Conservation (phyloP, 2,888 invertebrate genomes). For the Phyllotreta cruciferae region DNA sequence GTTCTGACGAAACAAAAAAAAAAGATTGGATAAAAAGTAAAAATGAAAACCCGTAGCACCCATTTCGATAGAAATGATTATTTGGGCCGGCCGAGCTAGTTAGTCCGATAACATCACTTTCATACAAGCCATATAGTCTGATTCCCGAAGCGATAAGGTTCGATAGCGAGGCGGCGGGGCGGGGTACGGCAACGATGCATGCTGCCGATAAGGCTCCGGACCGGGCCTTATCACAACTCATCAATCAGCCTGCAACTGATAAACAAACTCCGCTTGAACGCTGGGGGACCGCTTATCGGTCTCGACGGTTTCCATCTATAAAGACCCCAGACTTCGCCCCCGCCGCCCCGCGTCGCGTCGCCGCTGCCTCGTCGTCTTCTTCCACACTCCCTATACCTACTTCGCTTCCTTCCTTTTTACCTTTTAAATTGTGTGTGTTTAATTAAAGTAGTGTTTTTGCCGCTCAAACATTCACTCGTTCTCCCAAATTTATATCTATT, state of each 20-base stretch:
- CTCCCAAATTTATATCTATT: no score
- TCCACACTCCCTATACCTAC: slow-evolving; percentile 15
- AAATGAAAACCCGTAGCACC: slow-evolving; percentile 47
- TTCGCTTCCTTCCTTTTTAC: slow-evolving; percentile 28
- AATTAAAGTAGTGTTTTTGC: slow-evolving; percentile 25
- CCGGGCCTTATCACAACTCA: slow-evolving; percentile 60
- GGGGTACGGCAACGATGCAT: slow-evolving; percentile 56
- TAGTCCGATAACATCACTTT: slow-evolving; percentile 65
- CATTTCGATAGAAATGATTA: slow-evolving; percentile 62
- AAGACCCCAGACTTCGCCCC: slow-evolving; percentile 51
- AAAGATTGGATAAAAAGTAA: slow-evolving; percentile 16
- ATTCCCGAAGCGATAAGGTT: slow-evolving; percentile 56
- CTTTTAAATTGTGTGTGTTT: slow-evolving; percentile 27
- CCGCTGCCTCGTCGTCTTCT: slow-evolving; percentile 17
- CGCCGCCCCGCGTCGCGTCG: slow-evolving; percentile 13
- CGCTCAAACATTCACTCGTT: neutral
- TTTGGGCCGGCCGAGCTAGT: slow-evolving; percentile 65
- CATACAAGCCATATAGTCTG: slow-evolving; percentile 61
- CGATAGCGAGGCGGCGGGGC: slow-evolving; percentile 48
- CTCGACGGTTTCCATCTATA: slow-evolving; percentile 64
- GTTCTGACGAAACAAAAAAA: slow-evolving; percentile 16
- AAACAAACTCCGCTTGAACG: slow-evolving; percentile 60
- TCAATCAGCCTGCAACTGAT: slow-evolving; percentile 61
- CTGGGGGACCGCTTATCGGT: slow-evolving; percentile 63
- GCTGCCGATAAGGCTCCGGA: slow-evolving; percentile 60